A percentile compares a stretch with the other conserved stretches of the same genome.
phyloP scores from a whole-genome alignment of 92 coral and sea anemone species.

The Zoanthus sansibaricus region DNA sequence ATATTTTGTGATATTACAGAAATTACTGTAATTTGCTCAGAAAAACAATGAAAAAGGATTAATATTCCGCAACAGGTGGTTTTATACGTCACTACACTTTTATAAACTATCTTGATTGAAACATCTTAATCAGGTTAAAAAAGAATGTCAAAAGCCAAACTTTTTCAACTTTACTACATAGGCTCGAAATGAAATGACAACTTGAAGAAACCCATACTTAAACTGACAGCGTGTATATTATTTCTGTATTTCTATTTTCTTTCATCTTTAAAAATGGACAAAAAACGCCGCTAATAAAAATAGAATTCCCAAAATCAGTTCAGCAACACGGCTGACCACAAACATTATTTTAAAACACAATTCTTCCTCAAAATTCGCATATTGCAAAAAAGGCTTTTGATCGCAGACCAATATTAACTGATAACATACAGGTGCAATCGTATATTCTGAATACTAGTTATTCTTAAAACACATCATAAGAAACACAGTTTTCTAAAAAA shows the following conservation, averaged over 20 bases:
- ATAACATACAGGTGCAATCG: not conserved
- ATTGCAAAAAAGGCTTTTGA: slow-evolving; percentile 1
- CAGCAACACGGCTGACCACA: not conserved
- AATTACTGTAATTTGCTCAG: not conserved
- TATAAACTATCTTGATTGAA: not conserved
- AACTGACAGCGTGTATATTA: not conserved
- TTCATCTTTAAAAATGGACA: not conserved
- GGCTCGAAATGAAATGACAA: not conserved
- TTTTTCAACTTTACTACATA: not conserved
- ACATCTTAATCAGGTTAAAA: not conserved
- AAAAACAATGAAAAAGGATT: not conserved
- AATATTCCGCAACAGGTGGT: slow-evolving; percentile 38
- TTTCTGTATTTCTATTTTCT: not conserved
- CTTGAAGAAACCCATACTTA: not conserved
- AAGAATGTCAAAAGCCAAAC: not conserved
- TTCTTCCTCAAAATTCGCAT: not conserved
- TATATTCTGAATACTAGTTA: not conserved
- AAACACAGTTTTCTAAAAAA: not conserved
- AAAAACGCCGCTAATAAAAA: not conserved
- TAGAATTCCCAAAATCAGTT: not conserved
- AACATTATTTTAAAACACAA: not conserved
- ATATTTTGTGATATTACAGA: not conserved
- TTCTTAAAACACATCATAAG: not conserved
- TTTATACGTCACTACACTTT: slow-evolving; percentile 6
- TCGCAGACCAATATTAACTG: not conserved